Evolutionary conservation across 2,888 invertebrate species (phyloP).

Genomic region (Noctuana brunneofusca): DNA sequence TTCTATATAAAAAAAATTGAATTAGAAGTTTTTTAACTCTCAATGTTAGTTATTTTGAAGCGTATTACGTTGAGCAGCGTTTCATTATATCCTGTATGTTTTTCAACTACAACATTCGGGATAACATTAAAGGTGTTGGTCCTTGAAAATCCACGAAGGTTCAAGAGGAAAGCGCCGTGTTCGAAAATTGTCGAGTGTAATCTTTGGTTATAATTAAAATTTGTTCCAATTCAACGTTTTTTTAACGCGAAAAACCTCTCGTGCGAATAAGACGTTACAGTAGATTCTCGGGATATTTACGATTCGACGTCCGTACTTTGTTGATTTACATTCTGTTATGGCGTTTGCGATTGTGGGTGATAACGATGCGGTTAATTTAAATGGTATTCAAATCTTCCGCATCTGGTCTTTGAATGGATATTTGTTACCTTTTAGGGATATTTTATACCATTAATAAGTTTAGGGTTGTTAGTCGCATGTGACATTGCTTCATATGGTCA

Average conservation of each 20-base stretch:
- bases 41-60: too few species aligned
- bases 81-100: too few species aligned
- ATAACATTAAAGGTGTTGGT: too few species aligned
- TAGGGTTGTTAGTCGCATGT: background rate
- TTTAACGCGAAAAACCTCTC: slow-evolving; percentile 10
- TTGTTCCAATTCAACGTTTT: background rate
- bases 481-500: too few species aligned
- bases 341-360: slow-evolving; percentile 29
- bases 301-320: slow-evolving; percentile 23
- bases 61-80: too few species aligned
- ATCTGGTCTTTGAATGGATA: background rate
- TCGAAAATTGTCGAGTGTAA: too few species aligned
- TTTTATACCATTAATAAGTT: slow-evolving; percentile 1
- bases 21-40: too few species aligned
- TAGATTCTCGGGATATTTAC: slow-evolving; percentile 4
- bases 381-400: slow-evolving; percentile 18
- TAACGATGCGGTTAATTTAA: slow-evolving; percentile 16
- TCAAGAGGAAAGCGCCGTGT: too few species aligned
- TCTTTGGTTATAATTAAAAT: background rate
- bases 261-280: slow-evolving; percentile 10
- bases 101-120: too few species aligned
- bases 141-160: too few species aligned
- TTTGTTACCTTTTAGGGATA: slow-evolving; percentile 14
- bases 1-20: too few species aligned
- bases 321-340: slow-evolving; percentile 34